A percentile compares a stretch with the other conserved stretches of the same genome.
These are phyloP conservation scores for Tortrix viridana DNA, from an alignment of 2,888 invertebrate species.

Conservation along the genomic window DNA sequence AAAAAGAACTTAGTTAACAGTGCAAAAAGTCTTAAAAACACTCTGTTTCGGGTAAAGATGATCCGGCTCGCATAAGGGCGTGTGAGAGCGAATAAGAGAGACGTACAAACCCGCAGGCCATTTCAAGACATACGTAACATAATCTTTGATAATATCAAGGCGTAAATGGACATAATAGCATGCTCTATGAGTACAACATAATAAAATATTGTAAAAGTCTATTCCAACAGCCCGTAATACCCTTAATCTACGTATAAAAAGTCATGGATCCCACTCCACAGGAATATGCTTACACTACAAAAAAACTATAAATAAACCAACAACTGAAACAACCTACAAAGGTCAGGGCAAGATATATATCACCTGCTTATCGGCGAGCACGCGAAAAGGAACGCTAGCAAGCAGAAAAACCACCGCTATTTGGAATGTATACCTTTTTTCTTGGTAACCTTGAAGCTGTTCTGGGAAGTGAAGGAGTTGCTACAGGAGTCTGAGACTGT, in stretches of 20 bases:
- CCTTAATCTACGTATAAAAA: conserved; percentile 14
- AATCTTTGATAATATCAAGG: neutral
- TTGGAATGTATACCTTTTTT: conserved; percentile 56
- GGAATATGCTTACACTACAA: conserved; percentile 25
- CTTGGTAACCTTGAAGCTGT: conserved; percentile 56
- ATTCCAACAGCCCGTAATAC: conserved; percentile 14
- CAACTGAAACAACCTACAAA: conserved; percentile 33
- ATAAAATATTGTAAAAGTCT: neutral
- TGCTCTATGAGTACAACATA: neutral
- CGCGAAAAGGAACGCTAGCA: conserved; percentile 56
- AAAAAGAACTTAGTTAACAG: no score
- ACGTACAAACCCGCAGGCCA: no score
- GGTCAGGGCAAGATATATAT: conserved; percentile 51
- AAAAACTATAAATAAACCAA: conserved; percentile 42
- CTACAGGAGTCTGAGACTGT: conserved; percentile 54
- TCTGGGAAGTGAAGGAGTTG: conserved; percentile 51
- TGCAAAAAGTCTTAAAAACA: no score
- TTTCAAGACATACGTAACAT: no score
- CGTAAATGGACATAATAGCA: neutral
- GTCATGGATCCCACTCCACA: conserved; percentile 4
- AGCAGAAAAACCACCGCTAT: conserved; percentile 73
- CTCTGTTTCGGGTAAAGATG: no score
- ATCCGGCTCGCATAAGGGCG: no score
- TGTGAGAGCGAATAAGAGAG: no score
- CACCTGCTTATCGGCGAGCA: conserved; percentile 64